These are phyloP conservation scores for Megaleporinus macrocephalus DNA, from an alignment of 2,113 vertebrate genomes.

Conservation along the genomic window DNA sequence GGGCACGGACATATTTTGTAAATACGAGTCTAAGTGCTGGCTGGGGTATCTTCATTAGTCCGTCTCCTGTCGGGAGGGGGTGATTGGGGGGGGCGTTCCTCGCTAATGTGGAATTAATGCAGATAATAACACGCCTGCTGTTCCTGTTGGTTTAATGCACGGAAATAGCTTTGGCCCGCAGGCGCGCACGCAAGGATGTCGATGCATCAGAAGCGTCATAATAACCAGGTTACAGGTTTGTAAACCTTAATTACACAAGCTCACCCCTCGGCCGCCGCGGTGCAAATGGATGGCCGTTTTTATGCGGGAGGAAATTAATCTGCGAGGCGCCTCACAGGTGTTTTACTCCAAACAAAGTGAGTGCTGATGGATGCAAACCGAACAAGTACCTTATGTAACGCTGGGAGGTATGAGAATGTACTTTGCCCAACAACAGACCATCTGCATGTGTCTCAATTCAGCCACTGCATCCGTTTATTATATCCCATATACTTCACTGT, in stretches of 20 bases:
- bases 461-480: not conserved
- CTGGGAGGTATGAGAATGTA: not conserved
- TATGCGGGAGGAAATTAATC: constrained; percentile 29
- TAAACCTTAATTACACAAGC: constrained; percentile 35
- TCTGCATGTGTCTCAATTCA: not conserved
- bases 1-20: constrained; percentile 65
- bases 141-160: constrained; percentile 9
- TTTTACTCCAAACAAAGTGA: not conserved
- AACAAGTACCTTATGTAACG: constrained; percentile 1
- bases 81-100: constrained; percentile 1
- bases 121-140: constrained; percentile 28
- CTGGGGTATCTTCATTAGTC: constrained; percentile 67
- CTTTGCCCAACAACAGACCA: not conserved
- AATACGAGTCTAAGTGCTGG: constrained; percentile 63
- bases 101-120: constrained; percentile 49
- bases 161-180: constrained; percentile 31
- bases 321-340: constrained; percentile 6
- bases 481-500: not conserved
- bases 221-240: constrained; percentile 36
- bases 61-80: constrained; percentile 50
- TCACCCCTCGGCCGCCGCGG: constrained; percentile 15
- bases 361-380: constrained; percentile 24
- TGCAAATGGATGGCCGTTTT: constrained; percentile 28
- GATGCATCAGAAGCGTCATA: constrained; percentile 45
- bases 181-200: not conserved